Conservation (phyloP, 2,113 vertebrate genomes). For the Calyptommatus sinebrachiatus region DNA sequence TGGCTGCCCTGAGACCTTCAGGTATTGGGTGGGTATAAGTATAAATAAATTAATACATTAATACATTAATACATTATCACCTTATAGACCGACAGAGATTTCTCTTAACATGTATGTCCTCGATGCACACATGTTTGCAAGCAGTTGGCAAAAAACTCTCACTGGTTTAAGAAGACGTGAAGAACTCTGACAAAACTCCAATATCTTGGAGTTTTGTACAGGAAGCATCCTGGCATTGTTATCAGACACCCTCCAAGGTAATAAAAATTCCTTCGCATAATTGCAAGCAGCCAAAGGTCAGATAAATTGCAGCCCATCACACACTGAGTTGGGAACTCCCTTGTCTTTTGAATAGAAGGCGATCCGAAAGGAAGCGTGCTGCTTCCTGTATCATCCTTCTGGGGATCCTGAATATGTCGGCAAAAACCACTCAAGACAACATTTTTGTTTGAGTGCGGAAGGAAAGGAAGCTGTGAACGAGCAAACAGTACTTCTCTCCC, state of each 20-base stretch:
- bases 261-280: constrained; percentile 54
- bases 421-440: constrained; percentile 64
- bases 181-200: not conserved
- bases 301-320: constrained; percentile 64
- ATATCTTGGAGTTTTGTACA: not conserved
- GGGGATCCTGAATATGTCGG: constrained; percentile 65
- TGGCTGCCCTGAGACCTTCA: too few relatives aligned
- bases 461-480: constrained; percentile 72
- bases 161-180: not conserved
- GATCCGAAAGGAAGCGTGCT: constrained; percentile 56
- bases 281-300: constrained; percentile 50
- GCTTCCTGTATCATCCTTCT: constrained; percentile 73
- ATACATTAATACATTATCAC: too few relatives aligned
- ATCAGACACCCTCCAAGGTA: constrained; percentile 48
- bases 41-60: too few relatives aligned
- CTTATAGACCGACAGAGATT: too few relatives aligned
- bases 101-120: not conserved
- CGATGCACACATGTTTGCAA: not conserved
- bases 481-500: constrained; percentile 59
- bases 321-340: constrained; percentile 58
- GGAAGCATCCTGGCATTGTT: not conserved
- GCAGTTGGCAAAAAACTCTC: not conserved
- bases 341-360: constrained; percentile 55
- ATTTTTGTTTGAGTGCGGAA: constrained; percentile 63
- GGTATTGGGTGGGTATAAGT: too few relatives aligned